These are phyloP conservation scores for Tachycineta bicolor DNA, from an alignment of 2,113 vertebrate genomes.

Conservation along the genomic window DNA sequence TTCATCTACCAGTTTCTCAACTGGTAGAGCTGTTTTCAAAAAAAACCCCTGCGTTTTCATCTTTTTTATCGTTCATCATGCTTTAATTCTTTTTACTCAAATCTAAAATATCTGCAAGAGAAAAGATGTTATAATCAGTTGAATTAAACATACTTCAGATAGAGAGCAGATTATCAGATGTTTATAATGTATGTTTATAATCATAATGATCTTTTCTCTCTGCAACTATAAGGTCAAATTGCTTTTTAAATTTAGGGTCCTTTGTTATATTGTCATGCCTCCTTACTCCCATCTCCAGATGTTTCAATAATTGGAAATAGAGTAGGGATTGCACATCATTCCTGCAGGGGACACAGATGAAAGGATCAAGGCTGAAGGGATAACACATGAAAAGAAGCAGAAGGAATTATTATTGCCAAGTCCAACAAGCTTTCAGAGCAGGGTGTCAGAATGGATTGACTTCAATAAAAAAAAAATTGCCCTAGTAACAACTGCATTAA, in stretches of 20 bases:
- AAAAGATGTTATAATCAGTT: background rate
- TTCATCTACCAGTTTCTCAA: background rate
- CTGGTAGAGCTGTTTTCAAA: background rate
- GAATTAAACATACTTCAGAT: background rate
- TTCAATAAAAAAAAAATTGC: conserved; percentile 42
- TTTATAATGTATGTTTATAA: background rate
- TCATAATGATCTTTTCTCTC: background rate
- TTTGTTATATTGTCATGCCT: conserved; percentile 10
- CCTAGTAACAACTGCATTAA: conserved; percentile 14
- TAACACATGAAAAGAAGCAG: conserved; percentile 68
- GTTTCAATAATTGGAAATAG: conserved; percentile 48
- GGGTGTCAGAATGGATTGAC: conserved; percentile 55
- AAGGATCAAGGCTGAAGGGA: conserved; percentile 56
- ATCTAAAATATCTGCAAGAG: background rate
- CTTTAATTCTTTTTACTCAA: background rate
- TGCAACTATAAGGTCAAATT: background rate
- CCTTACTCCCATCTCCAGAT: conserved; percentile 9
- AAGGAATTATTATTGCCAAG: conserved; percentile 59
- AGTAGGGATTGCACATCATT: conserved; percentile 31
- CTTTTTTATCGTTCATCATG: background rate
- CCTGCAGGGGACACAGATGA: conserved; percentile 57
- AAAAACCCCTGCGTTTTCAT: background rate
- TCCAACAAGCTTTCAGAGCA: conserved; percentile 42
- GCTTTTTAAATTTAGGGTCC: background rate
- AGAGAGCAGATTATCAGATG: background rate